Evolutionary conservation across 2,113 vertebrate species (phyloP).

Genomic region (Anolis sagrei): DNA sequence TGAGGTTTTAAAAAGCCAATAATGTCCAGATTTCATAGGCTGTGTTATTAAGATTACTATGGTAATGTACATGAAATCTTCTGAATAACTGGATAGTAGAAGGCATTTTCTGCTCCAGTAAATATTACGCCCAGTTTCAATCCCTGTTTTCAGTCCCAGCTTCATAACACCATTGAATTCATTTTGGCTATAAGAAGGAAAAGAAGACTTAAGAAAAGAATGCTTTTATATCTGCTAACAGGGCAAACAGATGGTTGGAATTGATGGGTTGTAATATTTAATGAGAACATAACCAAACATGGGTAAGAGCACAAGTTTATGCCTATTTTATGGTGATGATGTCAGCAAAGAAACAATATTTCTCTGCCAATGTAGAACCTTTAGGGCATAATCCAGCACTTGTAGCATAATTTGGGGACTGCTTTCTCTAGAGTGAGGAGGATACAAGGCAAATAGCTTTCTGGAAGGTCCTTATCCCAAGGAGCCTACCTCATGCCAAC

Average conservation of each 20-base stretch:
- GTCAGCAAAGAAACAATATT: not conserved
- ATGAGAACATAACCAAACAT: not conserved
- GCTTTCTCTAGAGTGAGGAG: not conserved
- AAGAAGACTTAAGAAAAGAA: not conserved
- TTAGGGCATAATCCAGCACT: not conserved
- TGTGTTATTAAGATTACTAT: not conserved
- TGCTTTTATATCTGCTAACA: not conserved
- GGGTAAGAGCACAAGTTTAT: not conserved
- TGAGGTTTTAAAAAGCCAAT: not conserved
- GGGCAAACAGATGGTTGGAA: not conserved
- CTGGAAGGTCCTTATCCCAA: not conserved
- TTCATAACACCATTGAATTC: too few species aligned
- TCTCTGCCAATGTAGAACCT: not conserved
- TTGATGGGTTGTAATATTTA: not conserved
- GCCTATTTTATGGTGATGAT: not conserved
- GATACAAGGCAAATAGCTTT: not conserved
- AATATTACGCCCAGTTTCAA: too few species aligned
- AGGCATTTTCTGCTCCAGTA: not conserved
- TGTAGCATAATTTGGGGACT: not conserved
- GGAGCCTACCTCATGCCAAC: not conserved
- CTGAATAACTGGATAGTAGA: not conserved
- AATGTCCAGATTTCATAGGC: not conserved
- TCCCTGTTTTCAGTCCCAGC: too few species aligned
- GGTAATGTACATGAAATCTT: not conserved
- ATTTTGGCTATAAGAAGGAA: not conserved